These are phyloP conservation scores for Chrysopilus asiliformis DNA, from an alignment of 2,888 invertebrate genomes.

Conservation along the genomic window DNA sequence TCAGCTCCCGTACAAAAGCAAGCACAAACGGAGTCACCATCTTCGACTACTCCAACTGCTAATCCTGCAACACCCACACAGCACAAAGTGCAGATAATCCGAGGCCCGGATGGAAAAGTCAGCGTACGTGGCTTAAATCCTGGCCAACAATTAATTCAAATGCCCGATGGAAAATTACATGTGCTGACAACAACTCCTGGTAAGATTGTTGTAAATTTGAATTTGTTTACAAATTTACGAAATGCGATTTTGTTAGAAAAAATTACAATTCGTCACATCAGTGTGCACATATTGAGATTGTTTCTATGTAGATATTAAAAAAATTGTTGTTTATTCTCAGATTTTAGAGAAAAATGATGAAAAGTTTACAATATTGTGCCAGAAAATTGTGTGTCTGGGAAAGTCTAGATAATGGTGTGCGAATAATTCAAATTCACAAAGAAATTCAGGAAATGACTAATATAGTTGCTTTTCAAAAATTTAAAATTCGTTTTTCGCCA, in stretches of 20 bases:
- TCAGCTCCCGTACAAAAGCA: constrained; percentile 42
- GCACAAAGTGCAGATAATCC: constrained; percentile 82
- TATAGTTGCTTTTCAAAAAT: too few species aligned
- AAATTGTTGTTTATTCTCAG: too few species aligned
- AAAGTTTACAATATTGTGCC: too few species aligned
- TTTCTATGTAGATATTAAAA: too few species aligned
- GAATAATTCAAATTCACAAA: too few species aligned
- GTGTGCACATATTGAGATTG: too few species aligned
- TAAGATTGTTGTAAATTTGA: constrained; percentile 8
- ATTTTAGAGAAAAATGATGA: too few species aligned
- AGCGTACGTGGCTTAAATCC: constrained; percentile 83
- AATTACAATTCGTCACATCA: too few species aligned
- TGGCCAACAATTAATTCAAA: constrained; percentile 84
- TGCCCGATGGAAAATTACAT: constrained; percentile 87
- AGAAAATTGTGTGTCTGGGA: too few species aligned
- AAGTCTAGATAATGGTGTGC: too few species aligned
- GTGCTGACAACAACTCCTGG: constrained; percentile 44
- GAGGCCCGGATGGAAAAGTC: constrained; percentile 80
- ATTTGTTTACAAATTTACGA: constrained; percentile 8
- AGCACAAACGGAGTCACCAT: constrained; percentile 47
- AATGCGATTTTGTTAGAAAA: constrained; percentile 2
- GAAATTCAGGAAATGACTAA: too few species aligned
- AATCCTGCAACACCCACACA: constrained; percentile 37
- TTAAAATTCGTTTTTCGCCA: too few species aligned
- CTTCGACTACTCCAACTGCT: constrained; percentile 46